These are phyloP conservation scores for Muscicapa adusta DNA, from an alignment of 2,113 vertebrate genomes.

Conservation along the genomic window DNA sequence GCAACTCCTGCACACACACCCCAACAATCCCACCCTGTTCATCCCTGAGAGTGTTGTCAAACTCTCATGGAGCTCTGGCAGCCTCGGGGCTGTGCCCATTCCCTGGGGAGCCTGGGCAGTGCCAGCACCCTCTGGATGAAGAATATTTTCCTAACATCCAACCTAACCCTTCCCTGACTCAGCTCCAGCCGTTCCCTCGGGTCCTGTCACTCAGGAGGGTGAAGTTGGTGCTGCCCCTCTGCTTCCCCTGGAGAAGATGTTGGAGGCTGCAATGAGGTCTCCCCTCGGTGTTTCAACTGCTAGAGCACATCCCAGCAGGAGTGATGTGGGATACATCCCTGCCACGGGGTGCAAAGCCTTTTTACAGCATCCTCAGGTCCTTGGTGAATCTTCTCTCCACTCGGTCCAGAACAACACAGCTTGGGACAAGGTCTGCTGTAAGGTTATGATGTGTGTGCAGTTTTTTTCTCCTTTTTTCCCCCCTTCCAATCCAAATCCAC, in stretches of 20 bases:
- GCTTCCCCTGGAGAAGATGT: background rate
- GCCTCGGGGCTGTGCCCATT: fast-evolving
- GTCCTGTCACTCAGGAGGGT: background rate
- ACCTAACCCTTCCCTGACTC: background rate
- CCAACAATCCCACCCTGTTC: background rate
- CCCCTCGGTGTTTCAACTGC: background rate
- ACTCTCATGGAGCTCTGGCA: background rate
- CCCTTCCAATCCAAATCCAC: background rate
- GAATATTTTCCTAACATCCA: background rate
- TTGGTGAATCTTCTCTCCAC: fast-evolving
- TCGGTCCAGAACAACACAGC: background rate
- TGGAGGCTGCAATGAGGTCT: background rate
- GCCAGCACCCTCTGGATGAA: background rate
- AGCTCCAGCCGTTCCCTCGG: fast-evolving
- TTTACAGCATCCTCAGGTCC: background rate
- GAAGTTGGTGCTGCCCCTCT: background rate
- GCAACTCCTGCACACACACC: background rate
- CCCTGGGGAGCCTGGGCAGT: background rate
- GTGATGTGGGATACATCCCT: fast-evolving
- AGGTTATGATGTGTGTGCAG: background rate
- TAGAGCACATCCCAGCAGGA: fast-evolving
- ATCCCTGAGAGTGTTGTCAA: fast-evolving
- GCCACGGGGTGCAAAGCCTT: fast-evolving
- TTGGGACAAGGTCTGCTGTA: background rate
- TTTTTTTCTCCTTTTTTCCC: fast-evolving